These are phyloP conservation scores for Caenorhabditis angaria DNA, from an alignment of 2,888 invertebrate species.

Conservation along the genomic window DNA sequence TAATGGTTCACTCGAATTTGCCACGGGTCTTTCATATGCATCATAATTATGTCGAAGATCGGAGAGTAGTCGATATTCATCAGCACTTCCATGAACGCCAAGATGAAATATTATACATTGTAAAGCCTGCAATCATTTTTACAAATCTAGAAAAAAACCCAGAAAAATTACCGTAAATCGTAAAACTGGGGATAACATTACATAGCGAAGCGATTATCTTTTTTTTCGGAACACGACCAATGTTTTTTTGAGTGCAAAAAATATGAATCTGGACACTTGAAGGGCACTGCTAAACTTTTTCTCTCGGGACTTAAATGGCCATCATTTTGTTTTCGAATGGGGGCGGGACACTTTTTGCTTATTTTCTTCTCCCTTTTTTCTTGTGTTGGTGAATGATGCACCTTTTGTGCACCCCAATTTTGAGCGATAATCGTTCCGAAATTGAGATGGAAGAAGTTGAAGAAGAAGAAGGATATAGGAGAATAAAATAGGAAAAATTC, in stretches of 20 bases:
- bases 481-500: too few species aligned
- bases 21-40: constrained; percentile 61
- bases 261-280: background rate
- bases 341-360: background rate
- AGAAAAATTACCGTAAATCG: constrained; percentile 28
- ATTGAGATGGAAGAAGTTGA: too few species aligned
- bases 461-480: too few species aligned
- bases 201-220: too few species aligned
- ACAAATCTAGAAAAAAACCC: background rate
- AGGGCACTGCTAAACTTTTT: background rate
- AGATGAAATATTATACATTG: constrained; percentile 31
- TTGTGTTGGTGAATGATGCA: background rate
- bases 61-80: constrained; percentile 57
- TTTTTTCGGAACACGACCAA: background rate
- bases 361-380: background rate
- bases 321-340: background rate
- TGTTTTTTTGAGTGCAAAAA: background rate
- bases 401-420: background rate
- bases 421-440: background rate
- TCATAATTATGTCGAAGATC: constrained; percentile 62
- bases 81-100: constrained; percentile 41
- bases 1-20: constrained; percentile 59
- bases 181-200: constrained; percentile 35
- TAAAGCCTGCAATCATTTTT: constrained; percentile 17
- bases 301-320: background rate